Evolutionary conservation across 2,888 invertebrate genomes (phyloP), one percentile per base, ranked within the genome.

Genomic region (Ophion costatus): DNA sequence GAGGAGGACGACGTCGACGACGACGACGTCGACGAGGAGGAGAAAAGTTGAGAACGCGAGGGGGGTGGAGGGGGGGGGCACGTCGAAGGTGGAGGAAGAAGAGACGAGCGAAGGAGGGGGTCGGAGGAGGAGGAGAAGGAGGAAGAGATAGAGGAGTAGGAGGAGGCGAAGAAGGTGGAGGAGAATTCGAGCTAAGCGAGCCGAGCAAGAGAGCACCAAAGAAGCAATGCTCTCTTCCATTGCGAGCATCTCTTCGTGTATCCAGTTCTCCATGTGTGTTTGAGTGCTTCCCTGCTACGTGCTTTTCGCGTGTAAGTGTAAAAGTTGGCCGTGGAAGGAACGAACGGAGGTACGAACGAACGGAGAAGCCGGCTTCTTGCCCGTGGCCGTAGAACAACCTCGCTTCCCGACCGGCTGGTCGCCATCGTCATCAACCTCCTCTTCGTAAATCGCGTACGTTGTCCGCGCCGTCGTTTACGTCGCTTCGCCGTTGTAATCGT

Each of bases 331-430:
- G 80, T 80, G 76, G 84, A 86, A 82, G 78, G 83, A 88, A 87
- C 85, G 85, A 89, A 88, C 85, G 89, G 56, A 86, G 83, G 84
- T 84, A 84, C 67, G 86, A 57, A 87, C 78, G 86, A 76, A 88
- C 83, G 78, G 75, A 88, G 77, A 61, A 87, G 88, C 81, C 88
- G 88, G 89, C 82, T 78, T 78, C 79, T 78, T 78, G 77, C 77
- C 91, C 89, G 90, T 90, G 89, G 90, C 89, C 89, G 88, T 89
- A 87, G 88, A 87, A 89, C 87, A 89, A 87, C 88, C 89, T 88
- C 88, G 87, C 87, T 86, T 83, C 86, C 82, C 78, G 71, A 76
- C 80, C 84, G 79, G 74, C 87, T 78, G 77, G 80, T 86, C 71
- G 85, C 84, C 81, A 76, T 81, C 81, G 61, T 81, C 79, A 51